Evolutionary conservation across 2,888 invertebrate species (phyloP).

Genomic region (Trichogramma dendrolimi): DNA sequence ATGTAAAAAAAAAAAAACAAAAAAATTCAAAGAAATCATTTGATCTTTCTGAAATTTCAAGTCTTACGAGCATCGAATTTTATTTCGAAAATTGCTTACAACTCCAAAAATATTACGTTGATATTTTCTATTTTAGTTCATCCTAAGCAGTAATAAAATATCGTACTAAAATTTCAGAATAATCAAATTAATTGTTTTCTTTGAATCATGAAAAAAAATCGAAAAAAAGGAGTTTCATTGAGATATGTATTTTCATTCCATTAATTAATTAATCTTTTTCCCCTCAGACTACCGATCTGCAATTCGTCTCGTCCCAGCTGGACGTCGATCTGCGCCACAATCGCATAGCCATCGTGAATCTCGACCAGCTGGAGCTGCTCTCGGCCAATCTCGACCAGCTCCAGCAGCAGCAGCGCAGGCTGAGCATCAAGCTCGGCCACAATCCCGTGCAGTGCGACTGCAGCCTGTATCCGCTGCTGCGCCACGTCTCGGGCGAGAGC

Average conservation of each 20-base stretch:
- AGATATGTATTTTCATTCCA: not conserved
- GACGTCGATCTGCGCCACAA: constrained; percentile 57
- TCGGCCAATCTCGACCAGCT: constrained; percentile 22
- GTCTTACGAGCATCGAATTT: too few relatives aligned
- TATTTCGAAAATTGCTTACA: too few relatives aligned
- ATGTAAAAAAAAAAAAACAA: too few relatives aligned
- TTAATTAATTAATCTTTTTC: not conserved
- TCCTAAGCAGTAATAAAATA: too few relatives aligned
- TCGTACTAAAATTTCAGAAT: not conserved
- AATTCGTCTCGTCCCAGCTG: constrained; percentile 43
- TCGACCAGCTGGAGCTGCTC: constrained; percentile 8
- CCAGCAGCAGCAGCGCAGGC: constrained; percentile 27
- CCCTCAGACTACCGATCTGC: constrained; percentile 34
- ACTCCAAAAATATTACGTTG: too few relatives aligned
- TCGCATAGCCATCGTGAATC: constrained; percentile 48
- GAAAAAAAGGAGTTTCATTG: not conserved
- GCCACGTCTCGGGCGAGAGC: constrained; percentile 52
- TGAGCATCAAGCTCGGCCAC: constrained; percentile 53
- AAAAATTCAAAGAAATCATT: too few relatives aligned
- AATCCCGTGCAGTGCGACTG: constrained; percentile 67
- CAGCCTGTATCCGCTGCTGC: constrained; percentile 54
- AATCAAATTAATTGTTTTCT: not conserved
- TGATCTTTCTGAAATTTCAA: too few relatives aligned
- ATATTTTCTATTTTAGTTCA: too few relatives aligned
- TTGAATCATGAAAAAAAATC: not conserved